A percentile compares a stretch with the other conserved stretches of the same genome.
Conservation (phyloP, 2,113 vertebrate genomes). For the Raja brachyura region DNA sequence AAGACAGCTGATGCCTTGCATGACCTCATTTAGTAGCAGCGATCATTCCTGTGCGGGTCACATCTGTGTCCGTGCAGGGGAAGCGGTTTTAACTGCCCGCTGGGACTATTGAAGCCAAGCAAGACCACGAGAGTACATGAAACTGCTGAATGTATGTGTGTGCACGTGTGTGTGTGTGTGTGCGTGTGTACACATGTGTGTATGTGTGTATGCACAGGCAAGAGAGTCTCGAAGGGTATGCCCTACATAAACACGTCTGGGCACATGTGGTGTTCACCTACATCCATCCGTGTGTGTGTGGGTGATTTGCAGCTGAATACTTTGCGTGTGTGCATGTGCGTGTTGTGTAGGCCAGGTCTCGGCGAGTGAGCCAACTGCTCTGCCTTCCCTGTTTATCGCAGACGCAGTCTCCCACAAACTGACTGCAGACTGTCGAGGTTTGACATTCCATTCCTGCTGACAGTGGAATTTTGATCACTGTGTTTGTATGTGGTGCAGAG, state of each 20-base stretch:
- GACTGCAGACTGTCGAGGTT: background rate
- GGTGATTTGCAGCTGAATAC: background rate
- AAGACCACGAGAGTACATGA: no score
- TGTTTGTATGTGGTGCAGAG: no score
- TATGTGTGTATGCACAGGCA: no score
- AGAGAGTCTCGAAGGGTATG: no score
- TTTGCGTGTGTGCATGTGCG: background rate
- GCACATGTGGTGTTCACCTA: no score
- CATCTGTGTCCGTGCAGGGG: background rate
- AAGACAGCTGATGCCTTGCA: background rate
- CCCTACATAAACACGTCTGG: no score
- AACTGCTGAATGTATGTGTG: no score
- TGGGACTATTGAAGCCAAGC: background rate
- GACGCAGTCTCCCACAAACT: background rate
- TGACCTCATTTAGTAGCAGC: background rate
- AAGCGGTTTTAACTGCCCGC: background rate
- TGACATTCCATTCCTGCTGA: background rate
- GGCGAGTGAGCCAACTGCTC: background rate
- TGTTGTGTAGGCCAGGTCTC: background rate
- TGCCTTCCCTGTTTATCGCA: background rate
- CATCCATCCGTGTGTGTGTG: no score
- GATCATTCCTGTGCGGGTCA: background rate
- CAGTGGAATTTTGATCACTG: background rate
- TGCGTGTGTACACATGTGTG: background rate
- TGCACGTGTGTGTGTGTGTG: background rate